These are phyloP conservation scores for Nasonovia ribisnigri DNA, from an alignment of 2,888 invertebrate species.

Conservation along the genomic window DNA sequence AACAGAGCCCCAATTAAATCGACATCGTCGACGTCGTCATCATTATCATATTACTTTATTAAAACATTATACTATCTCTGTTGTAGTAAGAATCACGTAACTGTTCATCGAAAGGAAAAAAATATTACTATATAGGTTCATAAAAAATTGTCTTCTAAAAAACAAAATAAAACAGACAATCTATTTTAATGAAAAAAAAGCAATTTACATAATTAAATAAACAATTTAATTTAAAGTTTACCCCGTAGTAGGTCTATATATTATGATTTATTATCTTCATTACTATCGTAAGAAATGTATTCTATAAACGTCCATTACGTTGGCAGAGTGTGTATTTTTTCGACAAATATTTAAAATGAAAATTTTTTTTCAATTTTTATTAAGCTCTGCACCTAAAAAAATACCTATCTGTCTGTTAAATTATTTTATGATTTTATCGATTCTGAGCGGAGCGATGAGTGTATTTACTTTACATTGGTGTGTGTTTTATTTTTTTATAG, in stretches of 20 bases:
- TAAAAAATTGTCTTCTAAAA: neutral
- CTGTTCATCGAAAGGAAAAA: neutral
- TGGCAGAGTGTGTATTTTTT: neutral
- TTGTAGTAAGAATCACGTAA: neutral
- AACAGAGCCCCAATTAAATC: neutral
- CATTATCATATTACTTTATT: neutral
- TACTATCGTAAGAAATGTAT: neutral
- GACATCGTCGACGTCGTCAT: neutral
- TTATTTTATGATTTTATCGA: neutral
- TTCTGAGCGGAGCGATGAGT: too few relatives aligned
- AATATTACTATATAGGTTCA: neutral
- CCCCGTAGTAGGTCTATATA: neutral
- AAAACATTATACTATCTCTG: neutral
- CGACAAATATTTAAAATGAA: neutral
- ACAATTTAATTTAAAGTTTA: slow-evolving; percentile 19
- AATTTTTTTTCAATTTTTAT: neutral
- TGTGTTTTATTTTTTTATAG: too few relatives aligned
- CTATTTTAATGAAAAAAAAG: slow-evolving; percentile 21
- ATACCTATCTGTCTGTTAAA: neutral
- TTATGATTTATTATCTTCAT: slow-evolving; percentile 29
- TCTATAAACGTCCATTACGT: neutral
- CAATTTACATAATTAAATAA: slow-evolving; percentile 28
- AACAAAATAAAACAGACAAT: neutral
- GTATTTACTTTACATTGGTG: too few relatives aligned
- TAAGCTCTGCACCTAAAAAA: neutral